Conservation (phyloP, 2,113 vertebrate genomes). For the Semicossyphus pulcher region DNA sequence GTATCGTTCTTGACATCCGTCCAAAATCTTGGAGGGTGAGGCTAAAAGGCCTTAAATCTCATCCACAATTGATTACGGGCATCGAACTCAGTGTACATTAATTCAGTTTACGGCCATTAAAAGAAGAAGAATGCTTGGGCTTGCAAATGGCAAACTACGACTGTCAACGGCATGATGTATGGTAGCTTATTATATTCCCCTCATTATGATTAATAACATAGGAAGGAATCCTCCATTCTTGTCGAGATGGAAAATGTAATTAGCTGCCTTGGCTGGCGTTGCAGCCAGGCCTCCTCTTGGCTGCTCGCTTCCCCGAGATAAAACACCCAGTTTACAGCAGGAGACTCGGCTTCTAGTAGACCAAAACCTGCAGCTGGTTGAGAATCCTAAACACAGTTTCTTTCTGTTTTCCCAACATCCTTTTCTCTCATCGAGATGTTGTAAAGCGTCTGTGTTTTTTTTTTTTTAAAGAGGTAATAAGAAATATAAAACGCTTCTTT, state of each 20-base stretch:
- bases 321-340: constrained; percentile 64
- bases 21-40: constrained; percentile 47
- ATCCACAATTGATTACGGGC: constrained; percentile 71
- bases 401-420: constrained; percentile 1
- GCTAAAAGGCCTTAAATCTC: constrained; percentile 72
- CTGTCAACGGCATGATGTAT: constrained; percentile 81
- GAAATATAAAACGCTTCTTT: too few species aligned
- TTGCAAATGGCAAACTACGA: constrained; percentile 80
- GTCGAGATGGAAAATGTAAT: constrained; percentile 83
- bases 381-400: constrained; percentile 14
- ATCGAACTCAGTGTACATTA: constrained; percentile 68
- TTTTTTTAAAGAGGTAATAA: too few species aligned
- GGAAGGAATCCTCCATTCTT: constrained; percentile 81
- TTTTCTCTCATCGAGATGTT: background rate
- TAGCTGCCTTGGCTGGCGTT: constrained; percentile 75
- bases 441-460: too few species aligned
- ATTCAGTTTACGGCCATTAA: constrained; percentile 80
- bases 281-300: constrained; percentile 69
- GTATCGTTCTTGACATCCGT: constrained; percentile 40
- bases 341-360: constrained; percentile 22
- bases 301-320: constrained; percentile 62
- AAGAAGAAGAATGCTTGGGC: constrained; percentile 79
- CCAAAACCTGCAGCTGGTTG: constrained; percentile 30
- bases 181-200: constrained; percentile 81
- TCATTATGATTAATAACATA: constrained; percentile 87